Percentiles rank a stretch among this genome's conserved stretches.
Conservation (phyloP, 2,888 invertebrate species). For the Synanthedon formicaeformis region DNA sequence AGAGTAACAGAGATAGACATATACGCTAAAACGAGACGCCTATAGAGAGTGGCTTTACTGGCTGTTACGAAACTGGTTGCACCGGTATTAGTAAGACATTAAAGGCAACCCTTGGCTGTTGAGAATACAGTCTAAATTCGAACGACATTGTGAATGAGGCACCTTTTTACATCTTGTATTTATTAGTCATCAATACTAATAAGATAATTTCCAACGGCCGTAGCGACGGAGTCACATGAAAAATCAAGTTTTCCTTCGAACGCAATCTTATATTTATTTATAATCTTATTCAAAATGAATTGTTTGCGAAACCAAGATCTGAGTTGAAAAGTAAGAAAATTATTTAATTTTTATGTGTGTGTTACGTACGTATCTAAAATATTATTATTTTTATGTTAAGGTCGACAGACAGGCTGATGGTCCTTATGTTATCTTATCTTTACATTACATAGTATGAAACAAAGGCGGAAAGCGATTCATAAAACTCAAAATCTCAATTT, state of each 20-base stretch:
- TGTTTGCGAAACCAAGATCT: too few species aligned
- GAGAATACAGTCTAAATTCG: constrained; percentile 21
- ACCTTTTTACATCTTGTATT: constrained; percentile 14
- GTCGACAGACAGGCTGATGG: too few species aligned
- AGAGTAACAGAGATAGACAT: constrained; percentile 23
- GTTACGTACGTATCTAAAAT: too few species aligned
- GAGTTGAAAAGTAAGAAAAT: too few species aligned
- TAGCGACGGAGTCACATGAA: background rate
- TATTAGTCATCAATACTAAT: constrained; percentile 31
- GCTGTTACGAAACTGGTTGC: constrained; percentile 53
- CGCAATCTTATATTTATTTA: too few species aligned
- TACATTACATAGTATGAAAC: too few species aligned
- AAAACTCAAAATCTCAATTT: too few species aligned
- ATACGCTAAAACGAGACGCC: constrained; percentile 15
- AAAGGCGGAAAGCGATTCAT: too few species aligned
- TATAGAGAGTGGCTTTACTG: constrained; percentile 24
- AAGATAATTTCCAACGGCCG: background rate
- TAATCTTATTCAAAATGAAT: too few species aligned
- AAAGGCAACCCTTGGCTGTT: constrained; percentile 22
- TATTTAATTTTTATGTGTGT: too few species aligned
- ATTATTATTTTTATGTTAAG: too few species aligned
- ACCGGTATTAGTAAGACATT: constrained; percentile 14
- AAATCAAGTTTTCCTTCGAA: background rate
- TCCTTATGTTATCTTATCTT: too few species aligned
- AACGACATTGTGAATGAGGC: constrained; percentile 11